Evolutionary conservation across 2,113 vertebrate species (phyloP).

Genomic region (Atrichornis clamosus): DNA sequence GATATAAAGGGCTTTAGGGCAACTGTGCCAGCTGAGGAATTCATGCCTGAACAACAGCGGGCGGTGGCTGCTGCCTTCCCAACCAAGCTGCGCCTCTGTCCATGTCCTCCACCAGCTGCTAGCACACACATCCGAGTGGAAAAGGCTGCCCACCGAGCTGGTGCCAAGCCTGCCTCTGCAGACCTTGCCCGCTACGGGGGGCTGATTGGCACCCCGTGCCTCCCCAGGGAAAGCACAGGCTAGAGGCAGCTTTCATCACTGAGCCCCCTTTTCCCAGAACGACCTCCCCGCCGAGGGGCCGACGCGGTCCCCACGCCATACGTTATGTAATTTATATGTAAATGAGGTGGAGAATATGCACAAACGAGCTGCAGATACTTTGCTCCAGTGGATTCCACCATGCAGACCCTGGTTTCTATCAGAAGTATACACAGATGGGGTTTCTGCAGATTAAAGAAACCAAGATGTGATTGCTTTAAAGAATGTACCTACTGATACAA

Average conservation of each 20-base stretch:
- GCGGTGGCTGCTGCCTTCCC: not conserved
- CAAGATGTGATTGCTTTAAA: constrained; percentile 27
- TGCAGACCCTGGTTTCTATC: constrained; percentile 38
- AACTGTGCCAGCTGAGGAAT: constrained; percentile 38
- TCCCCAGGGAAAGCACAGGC: not conserved
- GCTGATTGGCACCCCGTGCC: not conserved
- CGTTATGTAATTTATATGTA: constrained; percentile 38
- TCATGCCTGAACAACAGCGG: constrained; percentile 18
- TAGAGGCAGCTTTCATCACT: not conserved
- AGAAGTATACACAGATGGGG: not conserved
- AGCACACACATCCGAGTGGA: rapidly evolving
- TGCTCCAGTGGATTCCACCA: not conserved
- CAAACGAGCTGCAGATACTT: not conserved
- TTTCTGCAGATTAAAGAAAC: constrained; percentile 33
- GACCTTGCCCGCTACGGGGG: not conserved
- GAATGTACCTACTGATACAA: constrained; percentile 59
- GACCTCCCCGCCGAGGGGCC: not conserved
- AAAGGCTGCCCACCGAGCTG: rapidly evolving
- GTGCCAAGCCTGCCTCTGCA: not conserved
- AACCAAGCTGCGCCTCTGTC: not conserved
- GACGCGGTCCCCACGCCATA: rapidly evolving
- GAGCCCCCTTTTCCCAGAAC: not conserved
- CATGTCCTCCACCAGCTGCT: rapidly evolving
- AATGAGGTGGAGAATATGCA: constrained; percentile 7
- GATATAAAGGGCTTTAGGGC: constrained; percentile 45